These are phyloP conservation scores for Drosophila mimetica DNA, from an alignment of 2,888 invertebrate species.

Conservation along the genomic window DNA sequence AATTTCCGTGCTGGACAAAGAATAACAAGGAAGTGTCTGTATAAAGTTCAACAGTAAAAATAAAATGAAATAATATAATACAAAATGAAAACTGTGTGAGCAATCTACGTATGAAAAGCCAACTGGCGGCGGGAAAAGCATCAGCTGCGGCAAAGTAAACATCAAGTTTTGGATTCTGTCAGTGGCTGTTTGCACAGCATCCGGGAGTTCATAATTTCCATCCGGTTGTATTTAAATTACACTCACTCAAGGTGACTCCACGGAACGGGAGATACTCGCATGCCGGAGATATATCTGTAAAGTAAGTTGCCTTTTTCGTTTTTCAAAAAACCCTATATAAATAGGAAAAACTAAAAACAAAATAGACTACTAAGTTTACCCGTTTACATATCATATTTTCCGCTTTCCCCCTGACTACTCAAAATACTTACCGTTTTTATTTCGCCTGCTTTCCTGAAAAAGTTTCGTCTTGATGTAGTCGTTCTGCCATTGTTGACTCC, in stretches of 20 bases:
- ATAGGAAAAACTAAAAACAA: neutral
- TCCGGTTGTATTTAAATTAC: constrained; percentile 69
- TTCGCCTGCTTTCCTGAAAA: constrained; percentile 68
- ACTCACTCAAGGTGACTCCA: constrained; percentile 50
- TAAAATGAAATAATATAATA: constrained; percentile 31
- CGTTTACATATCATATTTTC: constrained; percentile 54
- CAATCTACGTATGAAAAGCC: constrained; percentile 65
- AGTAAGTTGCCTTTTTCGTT: constrained; percentile 55
- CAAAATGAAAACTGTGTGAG: constrained; percentile 53
- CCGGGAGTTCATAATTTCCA: constrained; percentile 72
- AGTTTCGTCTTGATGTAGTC: constrained; percentile 58
- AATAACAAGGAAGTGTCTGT: constrained; percentile 57
- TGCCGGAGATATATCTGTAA: constrained; percentile 52
- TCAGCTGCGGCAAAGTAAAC: constrained; percentile 74
- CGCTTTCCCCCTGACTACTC: constrained; percentile 30
- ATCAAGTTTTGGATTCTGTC: constrained; percentile 60
- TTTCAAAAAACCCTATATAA: neutral
- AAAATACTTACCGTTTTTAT: constrained; percentile 71
- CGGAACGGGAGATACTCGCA: constrained; percentile 29
- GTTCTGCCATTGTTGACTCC: constrained; percentile 44
- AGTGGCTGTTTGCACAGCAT: constrained; percentile 56
- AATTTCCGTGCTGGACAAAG: constrained; percentile 60
- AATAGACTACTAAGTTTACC: constrained; percentile 55
- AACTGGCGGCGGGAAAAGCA: constrained; percentile 40
- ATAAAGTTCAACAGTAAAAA: constrained; percentile 49